Base-by-base conservation (phyloP, 2,797 vertebrate genomes). In the Pagetopsis macropterus region DNA sequence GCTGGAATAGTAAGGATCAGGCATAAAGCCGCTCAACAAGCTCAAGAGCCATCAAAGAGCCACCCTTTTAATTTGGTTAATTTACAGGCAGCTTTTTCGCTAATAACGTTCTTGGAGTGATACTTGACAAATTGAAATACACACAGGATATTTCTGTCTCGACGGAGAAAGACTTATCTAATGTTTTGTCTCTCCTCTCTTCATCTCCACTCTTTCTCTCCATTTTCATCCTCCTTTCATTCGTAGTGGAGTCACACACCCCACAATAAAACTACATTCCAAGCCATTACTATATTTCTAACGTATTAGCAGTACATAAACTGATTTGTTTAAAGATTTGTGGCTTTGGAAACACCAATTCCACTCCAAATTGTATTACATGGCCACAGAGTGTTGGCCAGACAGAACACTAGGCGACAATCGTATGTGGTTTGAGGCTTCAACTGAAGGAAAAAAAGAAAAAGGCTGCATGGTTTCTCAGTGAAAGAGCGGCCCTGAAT, bases 281-380 rank as follows among this genome's bases (percentile, higher is more conserved):
- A 86, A 89, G 72, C 75, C 74, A 48, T 92, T 89, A 57, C 78
- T 83, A 87, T 84, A 77, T 76, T 85, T 93, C 88, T 75, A 84
- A 57, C 88, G 84, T 90, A 91, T 93, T 95, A 94, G 90, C 92
- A 92, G 92, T 56, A 90, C 95, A 94, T 94, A 91, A 94, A 92
- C 91, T 89, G 85, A 93, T 94, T 92, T 94, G 88, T 90, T 92
- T 93, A 89, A 91, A 93, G 87, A 90, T 92, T 88, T 92, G 92
- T 82, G 90, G 91, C 81, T 91, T 90, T 87, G 87, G 84, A 91
- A 93, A 90, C 84, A 87, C 78, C 81, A 81, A 70, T 88, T 82
- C 86, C 33, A 88, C 87, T 93, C 84, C 66, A 90, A 87, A 84
- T 88, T 84, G 90, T 89, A 91, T 90, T 85, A 86, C 81, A 83